Evolutionary conservation across 2,888 invertebrate species (phyloP).

Genomic region (Morpho helenor): DNA sequence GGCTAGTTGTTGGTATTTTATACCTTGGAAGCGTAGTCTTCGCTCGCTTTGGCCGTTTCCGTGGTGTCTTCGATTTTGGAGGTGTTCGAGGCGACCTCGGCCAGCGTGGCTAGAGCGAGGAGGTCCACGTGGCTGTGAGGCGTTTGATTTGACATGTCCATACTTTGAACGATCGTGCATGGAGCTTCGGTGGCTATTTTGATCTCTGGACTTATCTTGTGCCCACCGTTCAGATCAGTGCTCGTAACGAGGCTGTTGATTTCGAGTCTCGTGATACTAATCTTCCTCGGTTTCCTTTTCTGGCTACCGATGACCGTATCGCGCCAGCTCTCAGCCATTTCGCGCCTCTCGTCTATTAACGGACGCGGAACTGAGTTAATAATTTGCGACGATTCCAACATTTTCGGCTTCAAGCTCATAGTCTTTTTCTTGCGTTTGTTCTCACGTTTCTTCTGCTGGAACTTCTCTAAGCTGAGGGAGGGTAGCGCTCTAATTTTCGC

Average conservation of each 20-base stretch:
- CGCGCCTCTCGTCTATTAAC: constrained; percentile 47
- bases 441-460: constrained; percentile 87
- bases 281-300: constrained; percentile 92
- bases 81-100: constrained; percentile 82
- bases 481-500: constrained; percentile 91
- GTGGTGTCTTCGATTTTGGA: constrained; percentile 58
- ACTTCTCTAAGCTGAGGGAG: constrained; percentile 89
- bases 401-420: constrained; percentile 51
- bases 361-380: constrained; percentile 59
- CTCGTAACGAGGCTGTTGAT: constrained; percentile 64
- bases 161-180: constrained; percentile 45
- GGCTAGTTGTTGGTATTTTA: constrained; percentile 64
- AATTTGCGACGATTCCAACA: constrained; percentile 45
- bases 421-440: constrained; percentile 89
- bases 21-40: constrained; percentile 65
- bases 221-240: constrained; percentile 40
- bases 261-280: constrained; percentile 89
- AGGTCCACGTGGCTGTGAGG: constrained; percentile 57
- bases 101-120: constrained; percentile 81
- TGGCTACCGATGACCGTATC: constrained; percentile 86
- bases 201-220: constrained; percentile 58
- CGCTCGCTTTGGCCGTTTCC: constrained; percentile 50
- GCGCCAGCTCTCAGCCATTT: constrained; percentile 64
- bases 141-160: constrained; percentile 49
- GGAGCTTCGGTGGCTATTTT: constrained; percentile 66